Evolutionary conservation across 1,140 invertebrate species (phyloP).

Genomic region (Lysiphlebus fabarum): DNA sequence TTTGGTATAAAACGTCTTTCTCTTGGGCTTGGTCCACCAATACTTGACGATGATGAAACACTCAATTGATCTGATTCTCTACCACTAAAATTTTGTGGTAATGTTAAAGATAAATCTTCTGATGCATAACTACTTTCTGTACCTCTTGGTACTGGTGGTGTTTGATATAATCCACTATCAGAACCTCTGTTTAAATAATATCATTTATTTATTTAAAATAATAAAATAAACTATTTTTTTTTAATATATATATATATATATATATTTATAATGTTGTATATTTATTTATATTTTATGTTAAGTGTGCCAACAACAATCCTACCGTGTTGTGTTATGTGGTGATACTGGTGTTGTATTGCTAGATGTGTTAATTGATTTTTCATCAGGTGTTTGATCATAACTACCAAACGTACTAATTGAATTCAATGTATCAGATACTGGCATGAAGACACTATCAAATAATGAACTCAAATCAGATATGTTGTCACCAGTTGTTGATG

Average conservation of each 20-base stretch:
- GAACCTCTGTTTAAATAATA: conserved; percentile 57
- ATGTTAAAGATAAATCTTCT: conserved; percentile 57
- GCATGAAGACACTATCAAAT: conserved; percentile 55
- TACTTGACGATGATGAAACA: conserved; percentile 56
- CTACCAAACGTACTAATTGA: conserved; percentile 55
- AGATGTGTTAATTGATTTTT: conserved; percentile 51
- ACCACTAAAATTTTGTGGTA: conserved; percentile 44
- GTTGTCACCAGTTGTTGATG: conserved; percentile 45
- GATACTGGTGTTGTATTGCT: conserved; percentile 51
- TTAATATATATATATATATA: no score
- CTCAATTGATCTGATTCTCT: conserved; percentile 58
- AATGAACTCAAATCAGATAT: conserved; percentile 46
- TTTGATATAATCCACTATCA: conserved; percentile 59
- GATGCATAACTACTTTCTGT: conserved; percentile 56
- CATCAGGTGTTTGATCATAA: conserved; percentile 54
- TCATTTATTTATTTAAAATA: no score
- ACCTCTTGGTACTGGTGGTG: conserved; percentile 56
- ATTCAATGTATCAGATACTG: conserved; percentile 55
- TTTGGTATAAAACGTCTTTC: conserved; percentile 50
- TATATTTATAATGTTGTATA: conserved; percentile 5
- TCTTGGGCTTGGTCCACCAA: conserved; percentile 53
- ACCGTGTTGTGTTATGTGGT: conserved; percentile 49
- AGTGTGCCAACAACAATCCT: conserved; percentile 24
- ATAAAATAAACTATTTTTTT: no score
- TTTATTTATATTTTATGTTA: neutral